Evolutionary conservation across 1,140 invertebrate genomes (phyloP).

Genomic region (Elymnias hypermnestra): DNA sequence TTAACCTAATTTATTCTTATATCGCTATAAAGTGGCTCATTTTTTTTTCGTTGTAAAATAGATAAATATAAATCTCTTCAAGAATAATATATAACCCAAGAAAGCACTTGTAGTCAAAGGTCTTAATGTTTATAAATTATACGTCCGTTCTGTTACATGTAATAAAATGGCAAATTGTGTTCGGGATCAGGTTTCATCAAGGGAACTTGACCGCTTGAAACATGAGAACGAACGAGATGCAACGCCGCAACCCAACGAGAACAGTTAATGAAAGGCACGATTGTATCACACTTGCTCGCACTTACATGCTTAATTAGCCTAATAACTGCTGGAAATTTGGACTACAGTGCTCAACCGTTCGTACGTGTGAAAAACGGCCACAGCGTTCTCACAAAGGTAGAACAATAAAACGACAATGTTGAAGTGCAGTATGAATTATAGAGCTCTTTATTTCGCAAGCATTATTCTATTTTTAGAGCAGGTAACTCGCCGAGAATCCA

Average conservation of each 20-base stretch:
- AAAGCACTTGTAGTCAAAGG: not conserved
- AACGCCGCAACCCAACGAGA: constrained; percentile 25
- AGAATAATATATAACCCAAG: not conserved
- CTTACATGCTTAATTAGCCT: constrained; percentile 39
- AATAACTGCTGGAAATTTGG: constrained; percentile 34
- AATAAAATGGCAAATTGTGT: constrained; percentile 31
- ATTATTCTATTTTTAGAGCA: constrained; percentile 48
- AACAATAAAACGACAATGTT: constrained; percentile 25
- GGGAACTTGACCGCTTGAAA: constrained; percentile 46
- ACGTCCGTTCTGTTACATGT: constrained; percentile 16
- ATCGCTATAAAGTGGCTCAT: too few relatives aligned
- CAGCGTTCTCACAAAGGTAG: constrained; percentile 12
- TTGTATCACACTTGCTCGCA: constrained; percentile 38
- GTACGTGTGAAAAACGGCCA: constrained; percentile 22
- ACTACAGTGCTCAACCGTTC: constrained; percentile 7
- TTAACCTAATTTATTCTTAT: too few relatives aligned
- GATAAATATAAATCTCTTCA: not conserved
- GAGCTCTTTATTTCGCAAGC: constrained; percentile 34
- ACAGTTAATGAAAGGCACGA: constrained; percentile 42
- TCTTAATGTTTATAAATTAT: constrained; percentile 3
- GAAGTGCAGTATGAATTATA: constrained; percentile 37
- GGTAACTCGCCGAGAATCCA: constrained; percentile 43
- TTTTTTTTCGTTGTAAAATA: too few relatives aligned
- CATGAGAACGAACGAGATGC: constrained; percentile 33
- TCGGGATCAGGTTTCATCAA: constrained; percentile 44